A percentile compares a stretch with the other conserved stretches of the same genome.
phyloP scores from a whole-genome alignment of 2,888 invertebrate genomes.

The Cephalotes varians region DNA sequence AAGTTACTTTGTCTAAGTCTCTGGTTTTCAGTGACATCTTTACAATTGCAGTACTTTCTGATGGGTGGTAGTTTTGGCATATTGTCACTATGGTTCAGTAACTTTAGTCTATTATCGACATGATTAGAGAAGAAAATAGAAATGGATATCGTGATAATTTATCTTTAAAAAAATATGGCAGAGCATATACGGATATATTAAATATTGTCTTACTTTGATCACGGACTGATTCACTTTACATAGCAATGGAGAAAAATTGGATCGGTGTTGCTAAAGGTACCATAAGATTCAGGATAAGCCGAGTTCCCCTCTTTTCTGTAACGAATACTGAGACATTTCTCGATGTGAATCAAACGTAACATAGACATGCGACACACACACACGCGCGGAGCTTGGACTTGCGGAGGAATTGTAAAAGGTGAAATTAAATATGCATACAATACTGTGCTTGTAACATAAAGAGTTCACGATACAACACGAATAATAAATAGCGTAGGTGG shows the following conservation, averaged over 20 bases:
- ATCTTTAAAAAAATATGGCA: constrained; percentile 54
- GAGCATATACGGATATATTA: constrained; percentile 47
- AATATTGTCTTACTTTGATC: constrained; percentile 59
- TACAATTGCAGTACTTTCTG: constrained; percentile 22
- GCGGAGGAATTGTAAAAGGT: constrained; percentile 44
- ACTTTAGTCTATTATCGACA: constrained; percentile 47
- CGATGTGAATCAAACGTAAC: constrained; percentile 60
- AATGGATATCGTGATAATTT: constrained; percentile 59
- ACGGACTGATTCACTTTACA: constrained; percentile 65
- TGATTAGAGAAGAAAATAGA: constrained; percentile 46
- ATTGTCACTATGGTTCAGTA: constrained; percentile 71
- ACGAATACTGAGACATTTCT: constrained; percentile 30
- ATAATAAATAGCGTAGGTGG: constrained; percentile 61
- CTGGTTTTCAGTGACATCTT: constrained; percentile 29
- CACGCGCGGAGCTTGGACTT: constrained; percentile 80
- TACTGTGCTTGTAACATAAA: constrained; percentile 34
- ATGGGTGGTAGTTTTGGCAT: constrained; percentile 62
- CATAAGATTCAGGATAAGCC: constrained; percentile 46
- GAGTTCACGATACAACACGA: constrained; percentile 21
- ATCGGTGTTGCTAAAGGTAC: constrained; percentile 59
- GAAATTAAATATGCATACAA: constrained; percentile 35
- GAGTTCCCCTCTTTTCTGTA: constrained; percentile 32
- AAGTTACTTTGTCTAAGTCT: constrained; percentile 57
- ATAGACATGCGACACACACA: constrained; percentile 85
- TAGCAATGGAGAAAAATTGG: constrained; percentile 75